These are phyloP conservation scores for Alviniconcha marisindica DNA, from an alignment of 1,140 invertebrate species.

Conservation along the genomic window DNA sequence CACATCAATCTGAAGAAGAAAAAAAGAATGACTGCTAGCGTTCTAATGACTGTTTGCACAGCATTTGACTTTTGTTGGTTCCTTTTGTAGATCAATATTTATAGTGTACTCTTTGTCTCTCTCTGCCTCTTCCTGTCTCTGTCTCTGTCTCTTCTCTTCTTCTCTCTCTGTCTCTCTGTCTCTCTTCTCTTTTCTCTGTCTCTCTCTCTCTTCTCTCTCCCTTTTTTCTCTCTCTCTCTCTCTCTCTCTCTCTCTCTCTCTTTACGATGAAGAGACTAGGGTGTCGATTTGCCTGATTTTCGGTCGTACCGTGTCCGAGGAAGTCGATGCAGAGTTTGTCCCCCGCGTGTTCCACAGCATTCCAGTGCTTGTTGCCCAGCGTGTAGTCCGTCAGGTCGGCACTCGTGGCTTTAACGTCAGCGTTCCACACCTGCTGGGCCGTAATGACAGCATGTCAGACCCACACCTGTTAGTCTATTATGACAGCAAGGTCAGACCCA, in stretches of 20 bases:
- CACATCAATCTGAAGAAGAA: too few species aligned
- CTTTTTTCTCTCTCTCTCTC: neutral
- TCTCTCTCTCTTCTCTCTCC: neutral
- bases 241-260: neutral
- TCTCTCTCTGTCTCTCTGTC: neutral
- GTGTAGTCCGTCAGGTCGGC: conserved; percentile 27
- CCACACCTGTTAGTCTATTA: too few species aligned
- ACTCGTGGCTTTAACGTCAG: conserved; percentile 24
- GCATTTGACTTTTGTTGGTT: too few species aligned
- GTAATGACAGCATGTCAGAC: too few species aligned
- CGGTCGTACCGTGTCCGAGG: conserved; percentile 40
- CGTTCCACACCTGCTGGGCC: conserved; percentile 32
- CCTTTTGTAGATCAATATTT: too few species aligned
- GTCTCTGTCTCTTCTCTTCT: neutral
- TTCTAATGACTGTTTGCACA: too few species aligned
- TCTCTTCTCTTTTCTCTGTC: neutral
- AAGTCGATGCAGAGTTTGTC: conserved; percentile 40
- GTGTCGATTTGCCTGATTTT: too few species aligned
- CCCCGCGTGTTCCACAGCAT: conserved; percentile 37
- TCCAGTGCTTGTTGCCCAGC: conserved; percentile 40
- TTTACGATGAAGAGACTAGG: too few species aligned
- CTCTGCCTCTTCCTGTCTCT: conserved; percentile 22
- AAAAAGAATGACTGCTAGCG: too few species aligned
- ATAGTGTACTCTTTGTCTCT: neutral
- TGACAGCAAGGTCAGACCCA: too few species aligned